These are phyloP conservation scores for Eucera pruinosa DNA, from an alignment of 2,888 invertebrate species.

Conservation along the genomic window DNA sequence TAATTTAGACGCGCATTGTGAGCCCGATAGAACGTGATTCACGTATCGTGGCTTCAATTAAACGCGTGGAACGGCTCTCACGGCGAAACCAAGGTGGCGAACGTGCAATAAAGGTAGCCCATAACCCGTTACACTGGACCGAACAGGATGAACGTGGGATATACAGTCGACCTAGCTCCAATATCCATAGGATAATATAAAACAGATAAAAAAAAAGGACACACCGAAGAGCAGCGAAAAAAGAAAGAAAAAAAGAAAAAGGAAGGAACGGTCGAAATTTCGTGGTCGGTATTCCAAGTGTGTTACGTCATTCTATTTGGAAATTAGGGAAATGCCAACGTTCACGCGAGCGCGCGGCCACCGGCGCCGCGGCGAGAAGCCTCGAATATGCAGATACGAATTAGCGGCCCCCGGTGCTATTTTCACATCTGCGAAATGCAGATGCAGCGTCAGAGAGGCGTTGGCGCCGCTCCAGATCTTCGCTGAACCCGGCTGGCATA, in stretches of 20 bases:
- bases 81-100: conserved; percentile 15
- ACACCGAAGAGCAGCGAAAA: too few species aligned
- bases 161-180: background rate
- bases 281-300: conserved; percentile 21
- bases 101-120: conserved; percentile 19
- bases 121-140: background rate
- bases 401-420: conserved; percentile 74
- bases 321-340: conserved; percentile 56
- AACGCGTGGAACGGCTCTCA: conserved; percentile 3
- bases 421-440: conserved; percentile 80
- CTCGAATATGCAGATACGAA: conserved; percentile 63
- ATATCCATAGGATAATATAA: background rate
- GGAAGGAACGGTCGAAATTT: conserved; percentile 25
- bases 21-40: conserved; percentile 40
- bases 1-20: conserved; percentile 47
- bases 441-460: conserved; percentile 79
- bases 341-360: background rate
- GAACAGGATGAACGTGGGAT: background rate
- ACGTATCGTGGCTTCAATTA: conserved; percentile 49
- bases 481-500: conserved; percentile 30
- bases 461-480: conserved; percentile 77
- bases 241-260: background rate
- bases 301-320: conserved; percentile 55
- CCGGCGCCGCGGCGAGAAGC: conserved; percentile 30
- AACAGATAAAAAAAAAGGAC: background rate